Evolutionary conservation across 92 coral and sea anemone species (phyloP).

Genomic region (Epizoanthus scotinus): DNA sequence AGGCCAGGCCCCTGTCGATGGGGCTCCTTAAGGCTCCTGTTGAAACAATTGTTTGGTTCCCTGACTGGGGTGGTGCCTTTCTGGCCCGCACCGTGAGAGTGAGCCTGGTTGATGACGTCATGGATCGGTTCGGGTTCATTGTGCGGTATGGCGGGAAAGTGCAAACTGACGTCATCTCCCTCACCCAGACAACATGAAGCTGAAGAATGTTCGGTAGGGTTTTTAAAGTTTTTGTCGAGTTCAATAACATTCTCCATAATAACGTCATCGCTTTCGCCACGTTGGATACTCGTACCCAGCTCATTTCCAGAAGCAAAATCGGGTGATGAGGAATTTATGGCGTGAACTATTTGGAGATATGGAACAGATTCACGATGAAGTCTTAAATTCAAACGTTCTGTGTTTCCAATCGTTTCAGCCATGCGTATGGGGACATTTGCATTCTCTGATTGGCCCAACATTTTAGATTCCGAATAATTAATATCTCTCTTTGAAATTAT

Average conservation of each 20-base stretch:
- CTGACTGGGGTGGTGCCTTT: not conserved
- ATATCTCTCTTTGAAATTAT: not conserved
- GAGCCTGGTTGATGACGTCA: slow-evolving; percentile 1
- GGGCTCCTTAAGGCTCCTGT: not conserved
- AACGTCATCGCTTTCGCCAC: slow-evolving; percentile 5
- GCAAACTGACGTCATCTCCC: not conserved
- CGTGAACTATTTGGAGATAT: not conserved
- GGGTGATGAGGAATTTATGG: not conserved
- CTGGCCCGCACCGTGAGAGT: not conserved
- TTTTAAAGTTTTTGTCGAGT: not conserved
- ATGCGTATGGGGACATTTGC: not conserved
- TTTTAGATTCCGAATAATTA: not conserved
- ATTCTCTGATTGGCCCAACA: too few relatives aligned
- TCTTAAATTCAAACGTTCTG: not conserved
- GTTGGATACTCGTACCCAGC: not conserved
- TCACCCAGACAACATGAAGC: not conserved
- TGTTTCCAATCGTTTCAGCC: not conserved
- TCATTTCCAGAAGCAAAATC: not conserved
- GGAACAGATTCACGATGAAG: slow-evolving; percentile 21
- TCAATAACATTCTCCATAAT: slow-evolving; percentile 27
- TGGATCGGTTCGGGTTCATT: not conserved
- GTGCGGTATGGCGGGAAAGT: slow-evolving; percentile 12
- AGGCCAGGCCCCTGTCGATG: not conserved
- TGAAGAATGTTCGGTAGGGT: not conserved
- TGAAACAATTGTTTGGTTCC: not conserved